Base-by-base conservation (phyloP, 1,140 invertebrate genomes). In the Semibalanus balanoides region DNA sequence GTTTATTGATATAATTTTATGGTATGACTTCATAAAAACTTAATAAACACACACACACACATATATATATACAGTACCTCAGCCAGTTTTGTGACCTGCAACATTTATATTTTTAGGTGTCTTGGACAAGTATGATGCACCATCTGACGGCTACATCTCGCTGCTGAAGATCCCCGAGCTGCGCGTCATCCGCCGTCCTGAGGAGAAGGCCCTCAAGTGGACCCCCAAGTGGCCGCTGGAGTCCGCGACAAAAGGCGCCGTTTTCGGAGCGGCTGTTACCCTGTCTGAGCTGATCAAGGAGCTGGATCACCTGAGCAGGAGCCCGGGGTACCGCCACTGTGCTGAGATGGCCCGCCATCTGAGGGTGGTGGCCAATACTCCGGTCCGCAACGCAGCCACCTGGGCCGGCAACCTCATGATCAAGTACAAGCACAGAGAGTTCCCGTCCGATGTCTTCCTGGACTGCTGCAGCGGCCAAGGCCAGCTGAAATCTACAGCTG, bases 371-470 rank as follows among this genome's bases (percentile, higher is more conserved):
- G 82, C 81, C 5, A 83, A 83, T 74, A 78, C 79, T 14, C 79
- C 80, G 29, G 79, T 84, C 9, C 80, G 82, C 77, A 84, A 83
- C 77, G 78, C 75, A 30, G 78, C 76, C 11, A 76, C 74, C 30
- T 77, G 76, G 78, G 92, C 90, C 73, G 92, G 92, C 35, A 94
- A 94, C 81, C 83, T 94, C 73, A 89, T 90, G 84, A 87, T 92
- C 77, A 93, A 93, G 83, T 88, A 92, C 78, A 80, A 82, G 14
- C 85, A 90, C 78, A 83, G 83, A 0, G 87, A 90, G 77, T 93
- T 93, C 81, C 89, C 89, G 5, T 93, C 92, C 0, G 91, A 93
- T 82, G 80, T 93, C 7, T 93, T 90, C 81, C 81, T 92, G 30
- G n/a, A n/a, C 85, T 91, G 27, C 83, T 93, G 30, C 90, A 83